phyloP scores from a whole-genome alignment of 2,888 invertebrate species.

The Dastarcus helophoroides region DNA sequence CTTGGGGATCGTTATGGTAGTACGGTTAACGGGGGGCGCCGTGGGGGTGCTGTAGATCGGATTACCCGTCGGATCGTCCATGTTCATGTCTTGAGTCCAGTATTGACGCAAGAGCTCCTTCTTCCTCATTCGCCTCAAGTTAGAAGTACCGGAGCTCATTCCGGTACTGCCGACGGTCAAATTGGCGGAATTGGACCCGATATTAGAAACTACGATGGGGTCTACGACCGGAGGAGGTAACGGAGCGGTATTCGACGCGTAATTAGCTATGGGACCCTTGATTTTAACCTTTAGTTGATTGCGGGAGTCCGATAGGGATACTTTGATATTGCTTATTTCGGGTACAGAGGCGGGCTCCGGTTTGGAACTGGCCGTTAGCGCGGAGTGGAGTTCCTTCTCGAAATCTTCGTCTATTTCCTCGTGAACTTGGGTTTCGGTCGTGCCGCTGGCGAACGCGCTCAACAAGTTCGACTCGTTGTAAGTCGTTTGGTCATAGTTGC shows the following conservation, averaged over 20 bases:
- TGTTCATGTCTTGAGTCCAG: constrained; percentile 78
- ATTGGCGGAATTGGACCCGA: constrained; percentile 39
- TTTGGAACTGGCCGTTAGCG: constrained; percentile 41
- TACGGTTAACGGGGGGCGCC: constrained; percentile 50
- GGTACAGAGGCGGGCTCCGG: constrained; percentile 25
- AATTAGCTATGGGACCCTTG: constrained; percentile 78
- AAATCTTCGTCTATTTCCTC: constrained; percentile 67
- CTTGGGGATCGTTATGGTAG: constrained; percentile 74
- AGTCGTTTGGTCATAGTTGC: constrained; percentile 45
- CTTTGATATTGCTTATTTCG: constrained; percentile 46
- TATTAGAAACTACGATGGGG: constrained; percentile 34
- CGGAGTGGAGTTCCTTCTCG: constrained; percentile 63
- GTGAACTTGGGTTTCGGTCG: constrained; percentile 56
- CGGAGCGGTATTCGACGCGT: constrained; percentile 48
- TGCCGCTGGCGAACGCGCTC: constrained; percentile 54
- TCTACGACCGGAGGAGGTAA: constrained; percentile 45
- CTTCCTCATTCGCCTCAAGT: constrained; percentile 76
- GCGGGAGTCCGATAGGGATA: constrained; percentile 66
- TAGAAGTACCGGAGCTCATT: constrained; percentile 51
- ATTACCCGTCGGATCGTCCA: constrained; percentile 59
- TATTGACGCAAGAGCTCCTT: constrained; percentile 77
- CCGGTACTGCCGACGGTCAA: constrained; percentile 32
- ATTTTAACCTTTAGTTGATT: constrained; percentile 85
- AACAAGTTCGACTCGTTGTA: constrained; percentile 53
- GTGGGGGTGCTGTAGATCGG: constrained; percentile 46